These are phyloP conservation scores for Beris morrisii DNA, from an alignment of 2,888 invertebrate species.

Conservation along the genomic window DNA sequence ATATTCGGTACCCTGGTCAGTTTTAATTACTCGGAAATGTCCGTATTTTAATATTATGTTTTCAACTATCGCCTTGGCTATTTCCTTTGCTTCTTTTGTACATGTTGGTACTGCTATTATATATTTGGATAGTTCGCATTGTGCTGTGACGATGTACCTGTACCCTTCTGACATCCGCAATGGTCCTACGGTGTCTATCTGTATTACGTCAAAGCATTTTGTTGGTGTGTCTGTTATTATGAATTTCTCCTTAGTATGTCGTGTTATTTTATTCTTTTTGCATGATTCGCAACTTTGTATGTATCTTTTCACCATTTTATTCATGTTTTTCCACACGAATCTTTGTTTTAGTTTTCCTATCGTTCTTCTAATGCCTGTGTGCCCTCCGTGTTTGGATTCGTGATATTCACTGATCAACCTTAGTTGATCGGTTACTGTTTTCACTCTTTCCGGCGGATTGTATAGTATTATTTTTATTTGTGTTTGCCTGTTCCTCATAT, in stretches of 20 bases:
- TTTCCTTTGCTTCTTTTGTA: no score
- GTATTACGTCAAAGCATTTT: constrained; percentile 30
- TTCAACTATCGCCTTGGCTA: no score
- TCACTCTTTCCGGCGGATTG: background rate
- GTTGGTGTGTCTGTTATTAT: constrained; percentile 35
- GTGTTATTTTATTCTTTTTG: constrained; percentile 33
- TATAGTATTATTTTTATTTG: constrained; percentile 5
- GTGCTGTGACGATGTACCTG: background rate
- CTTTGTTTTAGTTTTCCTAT: no score
- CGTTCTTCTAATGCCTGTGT: background rate
- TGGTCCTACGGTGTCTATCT: constrained; percentile 32
- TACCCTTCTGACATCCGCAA: constrained; percentile 25
- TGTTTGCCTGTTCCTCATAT: background rate
- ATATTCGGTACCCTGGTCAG: constrained; percentile 25
- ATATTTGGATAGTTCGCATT: constrained; percentile 36
- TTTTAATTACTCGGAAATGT: constrained; percentile 19
- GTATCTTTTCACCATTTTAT: no score
- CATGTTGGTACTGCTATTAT: constrained; percentile 32
- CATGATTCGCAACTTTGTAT: constrained; percentile 27
- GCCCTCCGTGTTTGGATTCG: no score
- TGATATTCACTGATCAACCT: no score
- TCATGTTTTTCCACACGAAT: no score
- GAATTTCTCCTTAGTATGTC: constrained; percentile 28
- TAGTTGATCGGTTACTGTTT: background rate
- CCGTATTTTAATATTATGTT: constrained; percentile 9